Evolutionary conservation across 2,888 invertebrate genomes (phyloP).

Genomic region (Ephialtes manifestator): DNA sequence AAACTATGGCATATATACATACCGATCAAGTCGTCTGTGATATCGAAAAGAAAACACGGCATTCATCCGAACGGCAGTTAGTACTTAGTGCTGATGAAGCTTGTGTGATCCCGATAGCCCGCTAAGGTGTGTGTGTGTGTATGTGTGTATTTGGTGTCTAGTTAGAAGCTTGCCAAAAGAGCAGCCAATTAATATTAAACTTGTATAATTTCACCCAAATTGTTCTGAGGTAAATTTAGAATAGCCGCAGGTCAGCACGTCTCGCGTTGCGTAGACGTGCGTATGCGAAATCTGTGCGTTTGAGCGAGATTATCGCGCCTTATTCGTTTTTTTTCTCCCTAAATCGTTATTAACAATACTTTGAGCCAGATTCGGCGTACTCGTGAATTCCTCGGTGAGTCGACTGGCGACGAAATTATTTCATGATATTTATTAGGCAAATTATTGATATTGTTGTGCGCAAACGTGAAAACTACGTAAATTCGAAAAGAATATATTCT

Average conservation of each 20-base stretch:
- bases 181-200: constrained; percentile 72
- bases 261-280: constrained; percentile 1
- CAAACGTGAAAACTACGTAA: constrained; percentile 35
- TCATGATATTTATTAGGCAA: constrained; percentile 6
- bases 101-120: constrained; percentile 67
- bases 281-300: constrained; percentile 32
- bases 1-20: constrained; percentile 67
- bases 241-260: constrained; percentile 59
- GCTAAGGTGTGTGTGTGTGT: constrained; percentile 39
- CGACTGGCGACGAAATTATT: not conserved
- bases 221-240: constrained; percentile 67
- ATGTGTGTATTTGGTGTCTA: constrained; percentile 66
- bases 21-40: constrained; percentile 62
- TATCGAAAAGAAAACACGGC: constrained; percentile 58
- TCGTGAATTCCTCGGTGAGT: not conserved
- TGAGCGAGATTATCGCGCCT: not conserved
- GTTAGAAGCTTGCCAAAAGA: constrained; percentile 70
- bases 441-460: constrained; percentile 44
- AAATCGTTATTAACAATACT: constrained; percentile 16
- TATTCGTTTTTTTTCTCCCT: not conserved
- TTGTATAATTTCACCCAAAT: constrained; percentile 68
- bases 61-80: constrained; percentile 79
- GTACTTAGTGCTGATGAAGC: constrained; percentile 77
- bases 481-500: constrained; percentile 48
- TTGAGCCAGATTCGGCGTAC: constrained; percentile 5